Percentiles rank a stretch among this genome's conserved stretches.
Conservation (phyloP, 1,140 invertebrate genomes). For the Agraylea sexmaculata region DNA sequence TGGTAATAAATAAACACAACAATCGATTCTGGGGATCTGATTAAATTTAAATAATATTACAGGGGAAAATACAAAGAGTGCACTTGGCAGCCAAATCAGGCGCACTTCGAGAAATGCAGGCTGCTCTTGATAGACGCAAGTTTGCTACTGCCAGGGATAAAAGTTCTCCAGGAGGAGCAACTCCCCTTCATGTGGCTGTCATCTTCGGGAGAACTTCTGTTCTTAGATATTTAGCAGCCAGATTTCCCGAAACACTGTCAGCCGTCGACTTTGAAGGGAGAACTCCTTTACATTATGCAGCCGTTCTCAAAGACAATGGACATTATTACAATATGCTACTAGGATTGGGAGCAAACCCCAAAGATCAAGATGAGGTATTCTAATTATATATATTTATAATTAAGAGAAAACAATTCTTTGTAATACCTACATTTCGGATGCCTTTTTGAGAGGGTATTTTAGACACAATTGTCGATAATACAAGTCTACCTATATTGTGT, state of each 20-base stretch:
- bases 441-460: no score
- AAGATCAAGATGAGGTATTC: constrained; percentile 71
- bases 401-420: no score
- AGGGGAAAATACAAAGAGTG: constrained; percentile 82
- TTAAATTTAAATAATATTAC: constrained; percentile 24
- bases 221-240: constrained; percentile 49
- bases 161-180: constrained; percentile 71
- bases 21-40: background rate
- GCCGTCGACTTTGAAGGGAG: constrained; percentile 66
- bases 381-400: background rate
- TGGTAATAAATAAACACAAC: constrained; percentile 49
- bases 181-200: constrained; percentile 84
- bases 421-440: no score
- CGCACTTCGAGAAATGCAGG: constrained; percentile 70
- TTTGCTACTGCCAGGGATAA: constrained; percentile 77
- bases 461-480: no score
- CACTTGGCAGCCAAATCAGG: constrained; percentile 79
- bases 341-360: constrained; percentile 73
- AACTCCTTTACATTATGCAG: constrained; percentile 85
- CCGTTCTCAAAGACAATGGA: constrained; percentile 72
- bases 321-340: constrained; percentile 78
- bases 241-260: constrained; percentile 72
- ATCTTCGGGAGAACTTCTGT: constrained; percentile 65
- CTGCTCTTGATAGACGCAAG: constrained; percentile 78
- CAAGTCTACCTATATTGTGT: no score